Evolutionary conservation across 2,888 invertebrate genomes (phyloP).

Genomic region (Morinoia aosen): DNA sequence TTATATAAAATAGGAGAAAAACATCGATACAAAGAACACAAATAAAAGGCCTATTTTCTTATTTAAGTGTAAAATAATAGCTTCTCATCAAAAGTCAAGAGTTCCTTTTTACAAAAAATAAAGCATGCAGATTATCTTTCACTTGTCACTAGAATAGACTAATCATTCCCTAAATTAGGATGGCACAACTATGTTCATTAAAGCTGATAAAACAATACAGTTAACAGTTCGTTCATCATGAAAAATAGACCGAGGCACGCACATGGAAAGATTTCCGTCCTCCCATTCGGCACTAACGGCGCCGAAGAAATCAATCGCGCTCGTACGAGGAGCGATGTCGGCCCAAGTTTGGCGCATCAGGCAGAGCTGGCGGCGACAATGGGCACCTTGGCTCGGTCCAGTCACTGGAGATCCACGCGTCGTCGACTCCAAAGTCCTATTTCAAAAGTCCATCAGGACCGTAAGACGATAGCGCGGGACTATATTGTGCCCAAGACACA

Average conservation of each 20-base stretch:
- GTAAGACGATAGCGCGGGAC: constrained; percentile 4
- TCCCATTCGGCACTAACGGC: neutral
- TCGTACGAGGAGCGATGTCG: neutral
- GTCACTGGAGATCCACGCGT: neutral
- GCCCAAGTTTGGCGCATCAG: neutral
- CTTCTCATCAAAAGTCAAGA: no score
- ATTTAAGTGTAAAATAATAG: no score
- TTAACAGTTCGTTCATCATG: neutral
- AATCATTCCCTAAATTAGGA: neutral
- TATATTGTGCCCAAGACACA: neutral
- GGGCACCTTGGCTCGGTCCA: neutral
- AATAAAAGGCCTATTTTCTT: no score
- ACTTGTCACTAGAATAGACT: neutral
- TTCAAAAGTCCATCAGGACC: constrained; percentile 24
- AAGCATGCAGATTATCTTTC: neutral
- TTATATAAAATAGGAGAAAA: no score
- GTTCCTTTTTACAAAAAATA: no score
- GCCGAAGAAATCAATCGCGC: neutral
- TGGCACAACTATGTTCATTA: neutral
- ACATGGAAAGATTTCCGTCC: neutral
- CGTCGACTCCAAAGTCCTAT: constrained; percentile 5
- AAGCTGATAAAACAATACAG: neutral
- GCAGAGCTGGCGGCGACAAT: neutral
- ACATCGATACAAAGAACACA: no score
- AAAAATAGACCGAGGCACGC: neutral